Percentiles rank a stretch among this genome's conserved stretches.
Evolutionary conservation across 2,888 invertebrate genomes (phyloP).

Genomic region (Diabrotica balteata): DNA sequence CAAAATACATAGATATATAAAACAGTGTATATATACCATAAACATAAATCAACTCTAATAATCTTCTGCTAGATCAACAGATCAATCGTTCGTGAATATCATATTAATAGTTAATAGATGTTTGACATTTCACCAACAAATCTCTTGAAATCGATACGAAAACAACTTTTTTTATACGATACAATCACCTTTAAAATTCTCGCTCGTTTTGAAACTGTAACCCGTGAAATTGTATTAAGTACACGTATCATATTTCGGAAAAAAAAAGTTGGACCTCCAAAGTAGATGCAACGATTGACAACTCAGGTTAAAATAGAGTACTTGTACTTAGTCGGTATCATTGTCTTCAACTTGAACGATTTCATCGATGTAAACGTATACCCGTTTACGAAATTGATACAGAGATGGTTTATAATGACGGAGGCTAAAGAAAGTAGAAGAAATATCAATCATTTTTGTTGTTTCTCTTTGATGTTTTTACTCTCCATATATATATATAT

Average conservation of each 20-base stretch:
- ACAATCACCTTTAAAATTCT: slow-evolving; percentile 40
- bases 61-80: too few species aligned
- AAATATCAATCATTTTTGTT: too few species aligned
- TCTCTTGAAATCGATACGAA: slow-evolving; percentile 31
- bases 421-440: too few species aligned
- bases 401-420: background rate
- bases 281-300: slow-evolving; percentile 46
- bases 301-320: background rate
- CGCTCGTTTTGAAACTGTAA: slow-evolving; percentile 50
- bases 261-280: slow-evolving; percentile 56
- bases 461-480: too few species aligned
- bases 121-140: slow-evolving; percentile 31
- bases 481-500: too few species aligned
- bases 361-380: slow-evolving; percentile 16
- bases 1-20: too few species aligned
- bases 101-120: slow-evolving; percentile 23
- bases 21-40: too few species aligned
- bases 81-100: background rate
- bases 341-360: slow-evolving; percentile 14
- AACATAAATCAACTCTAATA: too few species aligned
- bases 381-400: slow-evolving; percentile 5
- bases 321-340: slow-evolving; percentile 12
- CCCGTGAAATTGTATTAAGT: slow-evolving; percentile 60
- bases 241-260: slow-evolving; percentile 56
- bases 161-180: slow-evolving; percentile 21